phyloP scores from a whole-genome alignment of 2,113 vertebrate genomes.

The Alethe castanea region DNA sequence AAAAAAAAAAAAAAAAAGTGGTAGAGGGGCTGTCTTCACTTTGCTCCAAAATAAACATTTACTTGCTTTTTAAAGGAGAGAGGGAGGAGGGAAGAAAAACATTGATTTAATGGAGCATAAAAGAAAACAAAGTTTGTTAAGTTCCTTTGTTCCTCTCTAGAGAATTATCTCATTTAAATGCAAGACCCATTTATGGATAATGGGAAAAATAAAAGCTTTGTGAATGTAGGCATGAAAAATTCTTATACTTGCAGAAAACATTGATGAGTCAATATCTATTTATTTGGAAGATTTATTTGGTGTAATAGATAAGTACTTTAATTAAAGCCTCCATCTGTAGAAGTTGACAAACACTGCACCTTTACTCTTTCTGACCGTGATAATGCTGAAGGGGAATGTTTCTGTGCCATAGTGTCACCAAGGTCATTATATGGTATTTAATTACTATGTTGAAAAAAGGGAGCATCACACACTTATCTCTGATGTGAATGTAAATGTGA shows the following conservation, averaged over 20 bases:
- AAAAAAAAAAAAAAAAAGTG: neutral
- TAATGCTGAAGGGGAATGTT: neutral
- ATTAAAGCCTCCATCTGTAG: neutral
- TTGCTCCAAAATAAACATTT: slow-evolving; percentile 14
- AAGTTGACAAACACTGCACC: neutral
- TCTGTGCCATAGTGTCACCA: neutral
- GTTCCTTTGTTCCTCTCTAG: neutral
- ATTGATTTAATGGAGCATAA: neutral
- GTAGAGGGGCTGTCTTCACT: neutral
- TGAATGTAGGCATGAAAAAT: neutral
- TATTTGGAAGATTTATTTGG: neutral
- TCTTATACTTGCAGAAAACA: neutral
- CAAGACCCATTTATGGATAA: neutral
- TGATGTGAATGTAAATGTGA: neutral
- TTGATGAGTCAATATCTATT: neutral
- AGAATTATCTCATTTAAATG: neutral
- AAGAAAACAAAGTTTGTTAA: neutral
- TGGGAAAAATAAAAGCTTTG: neutral
- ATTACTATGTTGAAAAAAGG: neutral
- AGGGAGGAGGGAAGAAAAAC: neutral
- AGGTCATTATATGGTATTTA: neutral
- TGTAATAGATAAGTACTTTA: neutral
- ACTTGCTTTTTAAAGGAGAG: neutral
- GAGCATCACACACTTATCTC: neutral
- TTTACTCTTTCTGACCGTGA: neutral